Evolutionary conservation across 2,797 vertebrate species (phyloP), one percentile per base, ranked within the genome.

Genomic region (Novumbra hubbsi): DNA sequence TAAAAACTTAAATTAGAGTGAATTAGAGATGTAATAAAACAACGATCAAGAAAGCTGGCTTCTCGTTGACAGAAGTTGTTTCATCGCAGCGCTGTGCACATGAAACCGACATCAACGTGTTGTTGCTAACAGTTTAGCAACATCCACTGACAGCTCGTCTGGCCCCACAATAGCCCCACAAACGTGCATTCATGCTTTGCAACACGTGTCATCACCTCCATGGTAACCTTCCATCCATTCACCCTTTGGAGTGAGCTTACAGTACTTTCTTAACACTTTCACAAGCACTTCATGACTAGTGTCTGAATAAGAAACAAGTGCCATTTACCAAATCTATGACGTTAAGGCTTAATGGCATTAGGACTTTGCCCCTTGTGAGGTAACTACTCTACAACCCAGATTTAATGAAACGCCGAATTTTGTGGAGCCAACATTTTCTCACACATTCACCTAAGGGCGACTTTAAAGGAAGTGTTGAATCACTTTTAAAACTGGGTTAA

Each of bases 281-380:
- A 3, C 24, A 24, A 21, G 24, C 67, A 68, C 2, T 34, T 65
- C 62, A 38, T 50, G 63, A 65, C 72, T 27, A n/a, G 48, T 27
- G 34, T 50, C 21, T 66, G 14, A 45, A 66, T 34, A 41, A 14
- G 34, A 24, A 49, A 71, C 30, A 60, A 49, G 19, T 21, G 5
- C 52, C n/a, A 41, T 41, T 19, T 38, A 27, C 50, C 19, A 24
- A 70, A 55, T 32, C 64, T 73, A 30, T 73, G 17, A 67, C 32
- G 5, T 21, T 17, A 38, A 48, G 21, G 55, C 41, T 34, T 38
- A 62, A 63, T 21, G 41, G 64, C 4, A 19, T 49, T 65, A 32
- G 1, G 14, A n/a, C 41, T 63, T 15, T 60, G 15, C 6, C 28
- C 14, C 32, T 50, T 64, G 15, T 28, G n/a, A 41, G 6, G 17